Base-by-base conservation (phyloP, 2,113 vertebrate species). In the Petroica traversi region DNA sequence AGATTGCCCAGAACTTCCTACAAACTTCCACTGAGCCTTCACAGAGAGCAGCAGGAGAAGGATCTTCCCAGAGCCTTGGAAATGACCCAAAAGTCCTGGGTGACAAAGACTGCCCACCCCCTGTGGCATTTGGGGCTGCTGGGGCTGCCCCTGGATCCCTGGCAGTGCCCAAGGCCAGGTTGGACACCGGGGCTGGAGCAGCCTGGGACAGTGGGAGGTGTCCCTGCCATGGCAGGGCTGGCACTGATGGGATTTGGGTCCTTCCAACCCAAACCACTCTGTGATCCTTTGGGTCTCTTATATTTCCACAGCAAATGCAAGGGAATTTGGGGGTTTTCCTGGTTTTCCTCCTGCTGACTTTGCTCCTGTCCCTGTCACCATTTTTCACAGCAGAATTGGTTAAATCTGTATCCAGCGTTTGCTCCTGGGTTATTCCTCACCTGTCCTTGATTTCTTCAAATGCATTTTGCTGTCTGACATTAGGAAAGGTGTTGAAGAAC, bases 291-390 rank as follows among this genome's bases (percentile, higher is more conserved):
- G 28, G 16, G 8, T 72, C 17, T 61, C 46, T 45, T 36, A 22
- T 26, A 34, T 36, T 73, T 57, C 43, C 64, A 16, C 20, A 40
- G 54, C 18, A 57, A 48, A 40, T 8, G 3, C 4, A 11, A 28
- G 38, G 24, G n/a, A 66, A 9, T 8, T 12, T 36, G 12, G 6
- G 34, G 49, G 4, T 12, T 68, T 54, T 28, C 57, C 34, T 9
- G 14, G 9, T 16, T 51, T 63, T 26, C 15, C 12, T 22, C 15
- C 18, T 25, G 22, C 40, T 33, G 2, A 0, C 10, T 28, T 51
- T 3, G 11, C 22, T 52, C 46, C 63, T 6, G 10, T 26, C 74
- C 62, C 43, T 20, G 0, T 8, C 51, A 4, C 23, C 3, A 0
- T 19, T 18, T 9, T 7, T 34, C 33, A 11, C 62, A 72, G 25